Conservation (phyloP, 2,113 vertebrate genomes). For the Dasyprocta punctata region DNA sequence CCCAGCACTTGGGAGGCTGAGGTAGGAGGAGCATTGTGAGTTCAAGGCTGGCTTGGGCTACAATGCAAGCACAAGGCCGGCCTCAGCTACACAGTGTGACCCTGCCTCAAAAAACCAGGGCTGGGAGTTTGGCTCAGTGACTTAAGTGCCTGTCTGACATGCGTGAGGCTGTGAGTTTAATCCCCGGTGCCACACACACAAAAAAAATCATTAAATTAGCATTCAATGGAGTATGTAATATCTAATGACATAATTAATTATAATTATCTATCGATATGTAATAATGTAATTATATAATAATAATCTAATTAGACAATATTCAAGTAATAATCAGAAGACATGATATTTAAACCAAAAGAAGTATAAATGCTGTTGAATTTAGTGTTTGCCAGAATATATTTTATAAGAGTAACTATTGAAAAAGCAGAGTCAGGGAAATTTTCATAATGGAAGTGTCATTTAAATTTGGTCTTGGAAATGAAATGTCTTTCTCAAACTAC, state of each 20-base stretch:
- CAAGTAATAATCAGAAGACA: not conserved
- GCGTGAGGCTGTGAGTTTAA: no score
- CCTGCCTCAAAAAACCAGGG: no score
- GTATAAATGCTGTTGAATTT: not conserved
- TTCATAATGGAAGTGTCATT: not conserved
- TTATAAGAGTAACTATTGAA: not conserved
- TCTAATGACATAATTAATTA: not conserved
- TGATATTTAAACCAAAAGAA: not conserved
- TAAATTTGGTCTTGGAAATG: not conserved
- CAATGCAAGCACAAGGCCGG: no score
- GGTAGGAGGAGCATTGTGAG: no score
- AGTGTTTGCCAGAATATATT: not conserved
- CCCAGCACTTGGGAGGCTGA: no score
- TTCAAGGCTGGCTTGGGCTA: no score
- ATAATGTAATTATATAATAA: not conserved
- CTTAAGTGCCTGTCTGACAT: no score
- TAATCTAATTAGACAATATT: not conserved
- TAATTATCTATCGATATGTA: not conserved
- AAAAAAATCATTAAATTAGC: no score
- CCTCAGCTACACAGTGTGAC: no score
- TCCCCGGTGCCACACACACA: no score
- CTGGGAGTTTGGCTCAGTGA: no score
- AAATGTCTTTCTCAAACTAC: not conserved
- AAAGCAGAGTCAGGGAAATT: not conserved
- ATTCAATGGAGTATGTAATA: not conserved